Conservation (phyloP, 2,888 invertebrate genomes). For the Athalia cordata region DNA sequence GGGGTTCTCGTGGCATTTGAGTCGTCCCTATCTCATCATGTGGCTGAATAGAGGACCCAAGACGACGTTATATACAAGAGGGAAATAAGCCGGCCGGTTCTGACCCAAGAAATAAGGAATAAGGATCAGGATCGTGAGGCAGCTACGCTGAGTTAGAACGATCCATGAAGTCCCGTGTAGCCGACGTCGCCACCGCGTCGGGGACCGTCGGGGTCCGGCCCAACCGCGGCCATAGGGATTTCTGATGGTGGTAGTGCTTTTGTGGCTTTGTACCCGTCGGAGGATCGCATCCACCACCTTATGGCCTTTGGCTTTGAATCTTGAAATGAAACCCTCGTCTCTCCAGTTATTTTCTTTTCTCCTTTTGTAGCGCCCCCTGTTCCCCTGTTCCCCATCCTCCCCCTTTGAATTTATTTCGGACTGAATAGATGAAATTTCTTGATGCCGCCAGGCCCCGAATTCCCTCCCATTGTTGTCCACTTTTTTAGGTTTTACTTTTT, state of each 20-base stretch:
- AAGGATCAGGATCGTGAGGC: constrained; percentile 43
- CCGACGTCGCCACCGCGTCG: constrained; percentile 15
- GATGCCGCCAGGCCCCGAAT: constrained; percentile 29
- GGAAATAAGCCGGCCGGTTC: constrained; percentile 49
- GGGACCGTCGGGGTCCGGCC: constrained; percentile 8
- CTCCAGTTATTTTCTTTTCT: constrained; percentile 35
- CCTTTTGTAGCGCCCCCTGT: background rate
- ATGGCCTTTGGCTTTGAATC: constrained; percentile 21
- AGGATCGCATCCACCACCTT: constrained; percentile 27
- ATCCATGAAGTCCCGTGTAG: constrained; percentile 45
- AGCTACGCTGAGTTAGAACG: constrained; percentile 61
- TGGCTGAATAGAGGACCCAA: constrained; percentile 52
- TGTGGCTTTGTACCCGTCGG: constrained; percentile 39
- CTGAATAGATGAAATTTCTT: constrained; percentile 43
- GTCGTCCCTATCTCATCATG: constrained; percentile 54
- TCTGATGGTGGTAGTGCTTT: constrained; percentile 25
- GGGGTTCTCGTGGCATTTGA: background rate
- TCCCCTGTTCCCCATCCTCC: too few species aligned
- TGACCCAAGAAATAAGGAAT: constrained; percentile 45
- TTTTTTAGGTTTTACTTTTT: background rate
- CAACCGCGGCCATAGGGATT: background rate
- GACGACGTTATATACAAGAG: constrained; percentile 46
- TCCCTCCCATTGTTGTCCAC: constrained; percentile 41
- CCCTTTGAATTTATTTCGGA: constrained; percentile 33
- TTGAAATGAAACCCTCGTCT: constrained; percentile 42